Conservation (phyloP, 2,797 vertebrate species). For the Notamacropus eugenii region DNA sequence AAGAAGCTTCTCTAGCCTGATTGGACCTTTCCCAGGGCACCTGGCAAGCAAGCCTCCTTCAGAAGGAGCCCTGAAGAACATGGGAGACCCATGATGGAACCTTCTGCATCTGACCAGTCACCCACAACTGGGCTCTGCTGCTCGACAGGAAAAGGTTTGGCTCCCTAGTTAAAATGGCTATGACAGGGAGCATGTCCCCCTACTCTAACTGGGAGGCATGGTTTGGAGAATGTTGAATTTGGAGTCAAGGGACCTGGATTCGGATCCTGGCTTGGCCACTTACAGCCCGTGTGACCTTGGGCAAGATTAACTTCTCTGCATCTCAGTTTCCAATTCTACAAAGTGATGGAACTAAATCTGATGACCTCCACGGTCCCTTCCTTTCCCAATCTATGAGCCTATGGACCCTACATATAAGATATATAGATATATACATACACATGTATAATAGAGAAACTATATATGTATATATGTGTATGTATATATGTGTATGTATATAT, state of each 20-base stretch:
- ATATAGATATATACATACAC: no score
- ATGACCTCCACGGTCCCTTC: background rate
- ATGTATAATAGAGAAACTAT: no score
- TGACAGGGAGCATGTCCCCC: background rate
- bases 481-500: no score
- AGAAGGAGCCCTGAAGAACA: slow-evolving; percentile 7
- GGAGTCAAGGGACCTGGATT: background rate
- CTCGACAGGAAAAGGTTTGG: background rate
- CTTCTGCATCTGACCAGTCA: slow-evolving; percentile 40
- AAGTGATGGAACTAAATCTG: background rate
- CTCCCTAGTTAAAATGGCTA: background rate
- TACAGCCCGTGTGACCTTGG: background rate
- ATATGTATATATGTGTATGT: no score
- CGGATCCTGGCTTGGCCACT: background rate
- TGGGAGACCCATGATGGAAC: background rate
- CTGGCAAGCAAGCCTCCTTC: background rate
- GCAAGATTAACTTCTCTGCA: background rate
- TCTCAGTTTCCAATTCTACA: background rate
- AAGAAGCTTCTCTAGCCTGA: background rate
- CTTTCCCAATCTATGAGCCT: background rate
- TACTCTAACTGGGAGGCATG: background rate
- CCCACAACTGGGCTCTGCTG: background rate
- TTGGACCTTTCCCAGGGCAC: background rate
- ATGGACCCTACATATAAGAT: no score
- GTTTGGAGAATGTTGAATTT: background rate